Evolutionary conservation across 2,113 vertebrate genomes (phyloP).

Genomic region (Gnathonemus longibarbis): DNA sequence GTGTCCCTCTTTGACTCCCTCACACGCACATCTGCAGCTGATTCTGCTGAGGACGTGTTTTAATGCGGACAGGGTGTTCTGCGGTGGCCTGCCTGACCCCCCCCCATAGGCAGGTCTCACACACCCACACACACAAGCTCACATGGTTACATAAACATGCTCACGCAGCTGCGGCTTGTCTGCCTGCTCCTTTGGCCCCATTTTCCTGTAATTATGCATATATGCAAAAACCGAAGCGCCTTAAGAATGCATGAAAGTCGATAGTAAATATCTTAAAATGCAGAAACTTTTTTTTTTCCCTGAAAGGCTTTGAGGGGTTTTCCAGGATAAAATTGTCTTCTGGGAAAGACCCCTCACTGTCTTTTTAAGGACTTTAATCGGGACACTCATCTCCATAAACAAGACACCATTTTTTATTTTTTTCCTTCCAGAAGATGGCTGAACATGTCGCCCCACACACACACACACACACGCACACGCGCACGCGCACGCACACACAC

Average conservation of each 20-base stretch:
- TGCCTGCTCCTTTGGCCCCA: background rate
- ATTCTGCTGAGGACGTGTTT: background rate
- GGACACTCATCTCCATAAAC: constrained; percentile 18
- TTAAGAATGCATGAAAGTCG: background rate
- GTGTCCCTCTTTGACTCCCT: background rate
- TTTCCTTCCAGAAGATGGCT: background rate
- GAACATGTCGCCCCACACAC: background rate
- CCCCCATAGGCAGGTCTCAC: background rate
- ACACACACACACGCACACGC: too few species aligned
- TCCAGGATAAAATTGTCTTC: background rate
- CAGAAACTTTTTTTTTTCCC: background rate
- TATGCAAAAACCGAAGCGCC: background rate
- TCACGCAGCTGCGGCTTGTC: background rate
- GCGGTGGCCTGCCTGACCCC: background rate
- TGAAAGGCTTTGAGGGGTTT: background rate
- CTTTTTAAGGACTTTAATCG: background rate
- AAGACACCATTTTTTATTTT: background rate
- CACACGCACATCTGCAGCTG: background rate
- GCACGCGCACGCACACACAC: background rate
- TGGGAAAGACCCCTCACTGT: background rate
- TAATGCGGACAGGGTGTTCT: background rate
- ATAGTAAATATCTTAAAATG: background rate
- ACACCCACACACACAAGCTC: constrained; percentile 19
- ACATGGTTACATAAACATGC: constrained; percentile 16
- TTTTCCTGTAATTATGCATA: background rate